These are phyloP conservation scores for Catocala sponsa DNA, from an alignment of 2,888 invertebrate species.

Conservation along the genomic window DNA sequence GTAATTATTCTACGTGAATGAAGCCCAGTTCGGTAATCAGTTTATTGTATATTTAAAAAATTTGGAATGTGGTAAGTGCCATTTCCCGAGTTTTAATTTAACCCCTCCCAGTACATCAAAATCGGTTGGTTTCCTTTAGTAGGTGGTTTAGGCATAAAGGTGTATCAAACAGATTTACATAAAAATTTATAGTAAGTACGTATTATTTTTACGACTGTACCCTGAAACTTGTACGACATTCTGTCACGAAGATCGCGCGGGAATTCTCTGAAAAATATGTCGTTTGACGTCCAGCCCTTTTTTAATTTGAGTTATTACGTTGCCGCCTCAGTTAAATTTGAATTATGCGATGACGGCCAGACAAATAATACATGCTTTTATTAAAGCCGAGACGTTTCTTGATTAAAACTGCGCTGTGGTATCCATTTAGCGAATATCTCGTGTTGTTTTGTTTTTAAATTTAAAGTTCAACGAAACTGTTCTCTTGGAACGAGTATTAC, in stretches of 20 bases:
- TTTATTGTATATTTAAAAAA: too few relatives aligned
- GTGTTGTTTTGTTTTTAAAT: conserved; percentile 20
- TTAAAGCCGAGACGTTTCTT: conserved; percentile 49
- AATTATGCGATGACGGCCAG: conserved; percentile 56
- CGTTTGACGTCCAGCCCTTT: conserved; percentile 38
- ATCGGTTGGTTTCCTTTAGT: too few relatives aligned
- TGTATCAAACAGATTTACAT: too few relatives aligned
- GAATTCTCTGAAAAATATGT: conserved; percentile 57
- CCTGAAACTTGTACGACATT: too few relatives aligned
- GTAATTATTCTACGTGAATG: too few relatives aligned
- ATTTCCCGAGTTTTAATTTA: too few relatives aligned
- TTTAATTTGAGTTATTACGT: conserved; percentile 61
- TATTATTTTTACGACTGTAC: too few relatives aligned
- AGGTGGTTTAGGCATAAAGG: too few relatives aligned
- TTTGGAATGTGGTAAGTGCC: too few relatives aligned
- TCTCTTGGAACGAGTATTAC: not conserved
- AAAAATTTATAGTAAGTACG: too few relatives aligned
- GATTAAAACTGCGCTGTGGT: conserved; percentile 48
- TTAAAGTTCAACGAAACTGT: conserved; percentile 29
- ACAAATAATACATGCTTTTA: conserved; percentile 47
- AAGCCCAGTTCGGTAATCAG: too few relatives aligned
- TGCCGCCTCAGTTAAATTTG: conserved; percentile 63
- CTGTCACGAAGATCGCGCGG: not conserved
- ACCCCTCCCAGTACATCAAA: too few relatives aligned
- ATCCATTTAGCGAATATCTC: conserved; percentile 37